Base-by-base conservation (phyloP, 2,113 vertebrate species). In the Condylura cristata region DNA sequence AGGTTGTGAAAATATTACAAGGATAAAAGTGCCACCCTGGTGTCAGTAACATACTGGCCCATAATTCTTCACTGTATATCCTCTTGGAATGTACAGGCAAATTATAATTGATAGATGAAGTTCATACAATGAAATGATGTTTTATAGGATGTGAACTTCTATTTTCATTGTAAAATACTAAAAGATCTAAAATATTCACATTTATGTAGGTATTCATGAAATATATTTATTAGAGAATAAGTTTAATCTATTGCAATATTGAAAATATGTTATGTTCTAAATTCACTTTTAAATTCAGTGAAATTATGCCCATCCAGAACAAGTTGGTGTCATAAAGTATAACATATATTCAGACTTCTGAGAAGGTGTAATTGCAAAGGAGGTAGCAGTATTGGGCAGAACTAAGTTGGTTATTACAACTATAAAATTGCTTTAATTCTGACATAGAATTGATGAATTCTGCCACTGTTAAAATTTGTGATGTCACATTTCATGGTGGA, bases 271-370 rank as follows among this genome's bases (percentile, higher is more conserved):
- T 74, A 37, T 78, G 3, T 78, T 86, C 39, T 89, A 61, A 93
- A 68, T 41, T 17, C 34, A 28, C 46, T 82, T 70, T 75, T 94
- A 80, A 44, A 86, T 95, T 75, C n/a, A 58, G 39, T n/a, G 20
- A 9, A 0, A 20, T 82, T 93, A 71, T 83, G 65, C 89, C 32
- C 71, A 44, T 91, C n/a, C 58, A 0, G 1, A 56, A 16, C 84
- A 91, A 86, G 90, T 70, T 85, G 85, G 34, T 89, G 41, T 53
- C 39, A 41, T 94, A 79, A 96, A 88, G 66, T 28, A 61, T 89
- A 94, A 96, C n/a, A 96, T 70, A 2, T 8, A 84, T 51, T 0
- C 85, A 96, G 63, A 88, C 20, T 83, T 80, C 72, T 58, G 44
- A 78, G 53, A 63, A 93, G 32, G 75, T 86, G 16, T 83, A 72